These are phyloP conservation scores for Trissolcus basalis DNA, from an alignment of 1,140 invertebrate genomes.

Conservation along the genomic window DNA sequence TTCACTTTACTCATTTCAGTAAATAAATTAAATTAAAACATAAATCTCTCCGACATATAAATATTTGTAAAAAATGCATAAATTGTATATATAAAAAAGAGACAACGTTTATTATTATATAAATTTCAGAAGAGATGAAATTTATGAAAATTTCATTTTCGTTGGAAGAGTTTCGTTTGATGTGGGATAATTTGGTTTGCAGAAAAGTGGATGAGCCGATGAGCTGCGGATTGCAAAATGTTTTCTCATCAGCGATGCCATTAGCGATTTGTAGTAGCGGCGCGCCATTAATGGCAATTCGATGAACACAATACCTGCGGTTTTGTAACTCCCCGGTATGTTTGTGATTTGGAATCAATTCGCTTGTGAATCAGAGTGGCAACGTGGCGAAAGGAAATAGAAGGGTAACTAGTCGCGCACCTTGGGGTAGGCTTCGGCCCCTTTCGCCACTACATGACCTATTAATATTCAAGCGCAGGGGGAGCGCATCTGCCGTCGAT, in stretches of 20 bases:
- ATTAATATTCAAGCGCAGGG: constrained; percentile 48
- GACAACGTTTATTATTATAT: too few relatives aligned
- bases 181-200: too few relatives aligned
- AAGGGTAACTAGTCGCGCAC: constrained; percentile 41
- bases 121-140: too few relatives aligned
- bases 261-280: constrained; percentile 20
- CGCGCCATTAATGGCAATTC: constrained; percentile 26
- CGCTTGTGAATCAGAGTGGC: constrained; percentile 38
- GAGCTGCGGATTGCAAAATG: constrained; percentile 11
- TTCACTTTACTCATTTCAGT: too few relatives aligned
- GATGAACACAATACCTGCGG: constrained; percentile 38
- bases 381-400: constrained; percentile 41
- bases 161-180: too few relatives aligned
- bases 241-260: constrained; percentile 17
- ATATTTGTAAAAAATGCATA: too few relatives aligned
- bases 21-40: too few relatives aligned
- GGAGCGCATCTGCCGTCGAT: constrained; percentile 47
- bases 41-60: too few relatives aligned
- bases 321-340: constrained; percentile 39
- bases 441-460: constrained; percentile 30
- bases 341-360: constrained; percentile 49
- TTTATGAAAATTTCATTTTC: too few relatives aligned
- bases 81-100: too few relatives aligned
- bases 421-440: constrained; percentile 45
- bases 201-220: background rate